phyloP scores from a whole-genome alignment of 2,888 invertebrate genomes.

The Escarpia spicata region DNA sequence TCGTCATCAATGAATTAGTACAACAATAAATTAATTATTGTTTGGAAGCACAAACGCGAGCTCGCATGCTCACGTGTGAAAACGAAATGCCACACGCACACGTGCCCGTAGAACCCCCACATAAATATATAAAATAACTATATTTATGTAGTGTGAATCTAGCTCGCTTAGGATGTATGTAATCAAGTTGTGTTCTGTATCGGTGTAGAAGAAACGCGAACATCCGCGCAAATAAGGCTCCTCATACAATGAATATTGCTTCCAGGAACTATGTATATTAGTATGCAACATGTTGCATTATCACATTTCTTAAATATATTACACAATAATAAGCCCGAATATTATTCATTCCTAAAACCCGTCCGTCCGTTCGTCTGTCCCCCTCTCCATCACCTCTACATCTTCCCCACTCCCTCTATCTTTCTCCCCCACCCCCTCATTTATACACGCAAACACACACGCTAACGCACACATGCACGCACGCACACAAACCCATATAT shows the following conservation, averaged over 20 bases:
- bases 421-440: neutral
- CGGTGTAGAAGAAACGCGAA: neutral
- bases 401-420: no score
- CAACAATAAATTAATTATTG: neutral
- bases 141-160: neutral
- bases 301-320: neutral
- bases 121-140: no score
- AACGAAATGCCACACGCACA: neutral
- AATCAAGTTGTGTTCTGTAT: neutral
- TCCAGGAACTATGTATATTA: no score
- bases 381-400: no score
- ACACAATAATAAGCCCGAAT: no score
- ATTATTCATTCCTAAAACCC: no score
- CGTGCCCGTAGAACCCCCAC: neutral
- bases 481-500: neutral
- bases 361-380: no score
- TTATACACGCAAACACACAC: neutral
- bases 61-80: neutral
- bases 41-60: neutral
- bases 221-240: neutral
- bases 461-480: neutral
- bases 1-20: neutral
- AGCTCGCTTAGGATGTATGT: no score
- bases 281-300: neutral
- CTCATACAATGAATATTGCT: neutral